A percentile compares a stretch with the other conserved stretches of the same genome.
phyloP scores from a whole-genome alignment of 2,797 vertebrate species.

The Synaphobranchus kaupii region DNA sequence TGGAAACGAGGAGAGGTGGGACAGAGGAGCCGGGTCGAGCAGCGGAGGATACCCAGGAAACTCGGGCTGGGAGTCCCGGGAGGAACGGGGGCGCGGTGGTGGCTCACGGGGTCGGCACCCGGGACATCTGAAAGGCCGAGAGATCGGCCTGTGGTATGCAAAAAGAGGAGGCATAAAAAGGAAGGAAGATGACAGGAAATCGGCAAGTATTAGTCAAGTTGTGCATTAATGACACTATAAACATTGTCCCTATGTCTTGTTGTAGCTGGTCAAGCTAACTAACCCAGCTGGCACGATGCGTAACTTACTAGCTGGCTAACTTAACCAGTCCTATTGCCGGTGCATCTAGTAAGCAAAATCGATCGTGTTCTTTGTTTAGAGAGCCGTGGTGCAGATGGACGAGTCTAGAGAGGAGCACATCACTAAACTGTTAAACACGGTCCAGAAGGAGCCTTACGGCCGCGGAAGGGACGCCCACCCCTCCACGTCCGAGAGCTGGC shows the following conservation, averaged over 20 bases:
- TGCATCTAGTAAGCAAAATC: too few species aligned
- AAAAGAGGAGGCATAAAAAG: conserved; percentile 83
- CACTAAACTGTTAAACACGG: conserved; percentile 84
- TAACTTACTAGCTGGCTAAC: not conserved
- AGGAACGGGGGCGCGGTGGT: conserved; percentile 50
- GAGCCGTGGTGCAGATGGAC: conserved; percentile 94
- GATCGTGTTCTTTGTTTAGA: conserved; percentile 64
- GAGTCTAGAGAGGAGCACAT: conserved; percentile 91
- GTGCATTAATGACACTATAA: not conserved
- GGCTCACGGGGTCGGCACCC: conserved; percentile 81
- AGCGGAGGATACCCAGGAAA: conserved; percentile 43
- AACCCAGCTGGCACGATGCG: too few species aligned
- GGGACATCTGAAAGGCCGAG: conserved; percentile 86
- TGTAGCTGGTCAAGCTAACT: too few species aligned
- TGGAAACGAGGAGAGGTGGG: conserved; percentile 65
- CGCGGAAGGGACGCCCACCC: conserved; percentile 58
- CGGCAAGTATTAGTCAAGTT: conserved; percentile 54
- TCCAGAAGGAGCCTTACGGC: conserved; percentile 69
- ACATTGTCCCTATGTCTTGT: not conserved
- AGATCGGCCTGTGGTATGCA: conserved; percentile 95
- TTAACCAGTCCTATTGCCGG: not conserved
- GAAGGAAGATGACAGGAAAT: conserved; percentile 77
- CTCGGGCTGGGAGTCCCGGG: conserved; percentile 51
- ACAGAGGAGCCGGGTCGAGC: conserved; percentile 52
- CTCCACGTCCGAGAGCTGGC: conserved; percentile 53